phyloP scores from a whole-genome alignment of 2,888 invertebrate species.

The Calephelis perditalis region DNA sequence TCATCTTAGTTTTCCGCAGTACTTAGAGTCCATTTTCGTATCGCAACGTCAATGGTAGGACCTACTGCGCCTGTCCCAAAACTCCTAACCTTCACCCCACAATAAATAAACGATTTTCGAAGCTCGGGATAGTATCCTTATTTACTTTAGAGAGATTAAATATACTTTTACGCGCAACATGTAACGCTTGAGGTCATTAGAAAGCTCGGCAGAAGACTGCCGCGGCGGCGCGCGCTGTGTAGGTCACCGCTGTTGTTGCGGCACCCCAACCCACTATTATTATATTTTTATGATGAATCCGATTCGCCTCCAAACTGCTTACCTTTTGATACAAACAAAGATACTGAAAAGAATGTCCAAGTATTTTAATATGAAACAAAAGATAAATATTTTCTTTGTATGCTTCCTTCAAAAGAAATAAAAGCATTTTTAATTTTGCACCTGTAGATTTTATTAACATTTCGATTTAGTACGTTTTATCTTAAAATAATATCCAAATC shows the following conservation, averaged over 20 bases:
- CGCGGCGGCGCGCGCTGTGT: conserved; percentile 70
- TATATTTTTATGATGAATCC: conserved; percentile 78
- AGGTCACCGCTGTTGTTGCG: conserved; percentile 73
- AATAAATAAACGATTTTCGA: conserved; percentile 51
- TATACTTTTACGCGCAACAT: conserved; percentile 57
- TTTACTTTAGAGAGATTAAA: conserved; percentile 44
- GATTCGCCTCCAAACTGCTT: conserved; percentile 56
- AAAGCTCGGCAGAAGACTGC: conserved; percentile 74
- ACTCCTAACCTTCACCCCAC: conserved; percentile 45
- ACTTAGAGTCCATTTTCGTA: conserved; percentile 65
- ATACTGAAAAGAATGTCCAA: conserved; percentile 11
- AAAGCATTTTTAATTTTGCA: too few relatives aligned
- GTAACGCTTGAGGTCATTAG: conserved; percentile 76
- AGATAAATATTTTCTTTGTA: neutral
- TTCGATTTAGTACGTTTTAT: neutral
- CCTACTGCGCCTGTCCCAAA: conserved; percentile 57
- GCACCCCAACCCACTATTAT: conserved; percentile 75
- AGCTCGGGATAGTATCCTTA: conserved; percentile 50
- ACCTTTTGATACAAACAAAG: conserved; percentile 37
- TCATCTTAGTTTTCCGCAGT: conserved; percentile 55
- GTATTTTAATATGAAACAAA: neutral
- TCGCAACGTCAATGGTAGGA: conserved; percentile 33
- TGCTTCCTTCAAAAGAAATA: too few relatives aligned
- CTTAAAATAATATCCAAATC: neutral
- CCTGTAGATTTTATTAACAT: neutral